Evolutionary conservation across 2,797 vertebrate species (phyloP).

Genomic region (Heterohyrax brucei): DNA sequence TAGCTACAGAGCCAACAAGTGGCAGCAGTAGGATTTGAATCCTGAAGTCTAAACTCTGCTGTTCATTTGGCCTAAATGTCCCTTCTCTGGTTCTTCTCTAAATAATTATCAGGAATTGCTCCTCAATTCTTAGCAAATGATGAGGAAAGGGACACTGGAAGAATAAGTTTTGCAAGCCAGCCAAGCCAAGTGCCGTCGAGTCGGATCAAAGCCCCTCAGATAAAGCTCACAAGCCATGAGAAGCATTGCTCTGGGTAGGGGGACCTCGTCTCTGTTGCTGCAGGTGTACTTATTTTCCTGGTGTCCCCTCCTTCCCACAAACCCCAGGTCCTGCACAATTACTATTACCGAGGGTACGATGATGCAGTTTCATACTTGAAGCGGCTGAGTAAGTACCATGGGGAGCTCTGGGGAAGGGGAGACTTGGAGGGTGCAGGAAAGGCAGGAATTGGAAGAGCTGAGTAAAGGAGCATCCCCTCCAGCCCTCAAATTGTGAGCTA

Average conservation of each 20-base stretch:
- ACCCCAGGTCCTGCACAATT: constrained; percentile 92
- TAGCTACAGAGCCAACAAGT: not conserved
- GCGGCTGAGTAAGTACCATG: constrained; percentile 90
- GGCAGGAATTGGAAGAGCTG: not conserved
- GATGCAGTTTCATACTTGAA: constrained; percentile 93
- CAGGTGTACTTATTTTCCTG: not conserved
- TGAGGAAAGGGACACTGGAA: not conserved
- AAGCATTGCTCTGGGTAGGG: not conserved
- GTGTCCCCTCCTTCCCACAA: not conserved
- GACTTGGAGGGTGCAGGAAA: not conserved
- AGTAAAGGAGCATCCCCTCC: not conserved
- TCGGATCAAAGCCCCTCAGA: not conserved
- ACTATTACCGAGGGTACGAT: constrained; percentile 94
- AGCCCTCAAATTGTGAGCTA: not conserved
- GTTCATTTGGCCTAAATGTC: not conserved
- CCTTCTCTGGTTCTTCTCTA: not conserved
- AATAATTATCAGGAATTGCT: not conserved
- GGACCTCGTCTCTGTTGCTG: rapidly evolving
- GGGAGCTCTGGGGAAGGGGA: not conserved
- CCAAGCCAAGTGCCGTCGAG: too few relatives aligned
- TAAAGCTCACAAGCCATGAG: not conserved
- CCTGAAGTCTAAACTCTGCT: not conserved
- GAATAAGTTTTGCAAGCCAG: not conserved
- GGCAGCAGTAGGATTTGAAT: not conserved
- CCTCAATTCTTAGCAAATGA: not conserved